Evolutionary conservation across 1,140 invertebrate genomes (phyloP).

Genomic region (Dreissena rostriformis): DNA sequence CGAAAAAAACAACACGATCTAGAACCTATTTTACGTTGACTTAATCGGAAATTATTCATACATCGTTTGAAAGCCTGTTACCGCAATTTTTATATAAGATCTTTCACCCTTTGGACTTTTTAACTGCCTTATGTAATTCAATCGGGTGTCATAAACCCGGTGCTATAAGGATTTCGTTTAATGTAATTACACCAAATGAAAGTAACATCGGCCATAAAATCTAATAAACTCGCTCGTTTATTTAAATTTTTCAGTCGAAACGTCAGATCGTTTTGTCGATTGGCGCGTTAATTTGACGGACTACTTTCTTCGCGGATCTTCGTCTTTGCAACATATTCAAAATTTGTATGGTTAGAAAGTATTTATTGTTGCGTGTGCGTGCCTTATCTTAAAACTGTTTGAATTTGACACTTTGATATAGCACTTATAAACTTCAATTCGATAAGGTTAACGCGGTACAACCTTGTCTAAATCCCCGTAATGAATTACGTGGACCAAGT

Average conservation of each 20-base stretch:
- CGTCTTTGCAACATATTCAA: background rate
- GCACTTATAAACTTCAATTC: background rate
- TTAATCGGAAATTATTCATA: too few relatives aligned
- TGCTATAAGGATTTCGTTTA: background rate
- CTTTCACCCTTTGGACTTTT: too few relatives aligned
- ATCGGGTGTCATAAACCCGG: too few relatives aligned
- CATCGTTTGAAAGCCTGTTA: too few relatives aligned
- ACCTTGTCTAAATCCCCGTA: background rate
- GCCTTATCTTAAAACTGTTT: background rate
- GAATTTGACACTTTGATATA: slow-evolving; percentile 8
- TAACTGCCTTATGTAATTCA: too few relatives aligned
- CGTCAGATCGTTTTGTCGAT: background rate
- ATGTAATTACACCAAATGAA: background rate
- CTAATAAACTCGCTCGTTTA: background rate
- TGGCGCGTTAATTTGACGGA: background rate
- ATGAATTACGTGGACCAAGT: background rate
- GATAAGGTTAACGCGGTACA: background rate
- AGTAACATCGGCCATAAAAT: background rate
- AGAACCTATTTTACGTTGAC: background rate
- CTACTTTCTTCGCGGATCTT: background rate
- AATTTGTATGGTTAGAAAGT: background rate
- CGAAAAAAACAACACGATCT: background rate
- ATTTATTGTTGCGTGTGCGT: background rate
- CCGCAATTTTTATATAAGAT: too few relatives aligned
- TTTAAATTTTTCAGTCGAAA: background rate